Evolutionary conservation across 92 coral and sea anemone species (phyloP), one percentile per base, ranked within the genome.

Genomic region (Parazoanthus darwini): DNA sequence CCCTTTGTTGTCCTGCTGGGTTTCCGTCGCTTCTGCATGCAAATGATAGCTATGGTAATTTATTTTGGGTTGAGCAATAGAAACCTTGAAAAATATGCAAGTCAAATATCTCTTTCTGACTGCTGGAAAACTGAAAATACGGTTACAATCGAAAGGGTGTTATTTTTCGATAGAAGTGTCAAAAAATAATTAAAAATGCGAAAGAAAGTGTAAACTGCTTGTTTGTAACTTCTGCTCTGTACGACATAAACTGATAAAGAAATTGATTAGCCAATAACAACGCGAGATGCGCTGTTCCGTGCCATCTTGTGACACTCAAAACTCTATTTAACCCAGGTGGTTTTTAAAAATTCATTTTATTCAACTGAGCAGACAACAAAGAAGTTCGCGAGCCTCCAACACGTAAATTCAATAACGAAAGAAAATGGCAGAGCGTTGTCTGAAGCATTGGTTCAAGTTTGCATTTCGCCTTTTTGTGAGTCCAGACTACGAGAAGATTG

Each of bases 391-490:
- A 36, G 59, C 0, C 20, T 54, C 59, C 59, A 13, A 20, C 59
- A 54, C 16, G 59, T 54, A 13, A 54, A 15, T 54, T 54, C 9
- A 13, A 54, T 7, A 54, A 13, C 59, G 54, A 67, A 82, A 66
- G 65, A 89, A 8, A 78, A 94, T 94, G 98, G 25, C 92, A 25
- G 92, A 87, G 50, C 88, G 98, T 71, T 81, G 91, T 35, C 75
- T 96, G 15, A 88, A 95, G 78, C 86, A 46, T 13, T 96, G 99
- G 99, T 91, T 88, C 77, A 96, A 92, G 87, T 83, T 95, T 22
- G 92, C 96, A 50, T 96, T 96, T 84, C 96, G 90, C 36, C 90
- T 95, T 37, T 50, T 96, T 14, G 98, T 95, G 11, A 94, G 93
- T 86, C 92, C 93, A 0, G 89, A 96, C 44, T 96, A 96, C 92